These are phyloP conservation scores for Hippolais icterina DNA, from an alignment of 2,113 vertebrate species.

Conservation along the genomic window DNA sequence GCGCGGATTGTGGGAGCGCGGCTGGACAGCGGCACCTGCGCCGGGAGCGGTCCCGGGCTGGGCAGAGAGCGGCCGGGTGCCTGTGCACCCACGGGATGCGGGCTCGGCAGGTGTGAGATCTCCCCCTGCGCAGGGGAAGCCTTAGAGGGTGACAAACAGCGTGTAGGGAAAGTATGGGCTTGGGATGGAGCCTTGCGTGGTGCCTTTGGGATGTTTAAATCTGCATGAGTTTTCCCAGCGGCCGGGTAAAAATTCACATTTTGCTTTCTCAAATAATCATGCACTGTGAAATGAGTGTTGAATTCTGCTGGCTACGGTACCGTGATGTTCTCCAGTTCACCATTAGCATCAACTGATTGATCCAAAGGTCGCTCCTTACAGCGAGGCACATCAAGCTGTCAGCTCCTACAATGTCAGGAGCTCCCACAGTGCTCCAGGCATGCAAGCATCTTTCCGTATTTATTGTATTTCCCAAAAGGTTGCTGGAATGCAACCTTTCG, in stretches of 20 bases:
- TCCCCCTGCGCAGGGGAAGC: background rate
- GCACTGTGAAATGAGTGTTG: background rate
- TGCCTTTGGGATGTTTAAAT: background rate
- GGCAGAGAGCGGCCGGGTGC: background rate
- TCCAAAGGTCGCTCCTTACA: background rate
- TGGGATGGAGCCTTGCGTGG: background rate
- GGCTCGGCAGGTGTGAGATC: background rate
- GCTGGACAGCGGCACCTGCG: background rate
- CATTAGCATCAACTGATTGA: background rate
- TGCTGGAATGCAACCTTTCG: background rate
- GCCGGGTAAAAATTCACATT: background rate
- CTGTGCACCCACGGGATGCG: background rate
- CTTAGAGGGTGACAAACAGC: rapidly evolving
- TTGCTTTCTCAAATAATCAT: background rate
- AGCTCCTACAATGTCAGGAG: background rate
- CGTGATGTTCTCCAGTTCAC: background rate
- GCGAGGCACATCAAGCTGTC: background rate
- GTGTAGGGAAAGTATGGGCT: rapidly evolving
- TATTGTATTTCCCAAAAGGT: background rate
- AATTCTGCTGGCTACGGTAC: background rate
- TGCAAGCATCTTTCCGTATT: background rate
- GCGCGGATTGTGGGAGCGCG: background rate
- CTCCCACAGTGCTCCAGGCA: background rate
- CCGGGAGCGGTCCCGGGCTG: background rate
- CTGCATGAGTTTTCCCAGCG: background rate